These are phyloP conservation scores for Nephrotoma appendiculata DNA, from an alignment of 2,888 invertebrate genomes.

Conservation along the genomic window DNA sequence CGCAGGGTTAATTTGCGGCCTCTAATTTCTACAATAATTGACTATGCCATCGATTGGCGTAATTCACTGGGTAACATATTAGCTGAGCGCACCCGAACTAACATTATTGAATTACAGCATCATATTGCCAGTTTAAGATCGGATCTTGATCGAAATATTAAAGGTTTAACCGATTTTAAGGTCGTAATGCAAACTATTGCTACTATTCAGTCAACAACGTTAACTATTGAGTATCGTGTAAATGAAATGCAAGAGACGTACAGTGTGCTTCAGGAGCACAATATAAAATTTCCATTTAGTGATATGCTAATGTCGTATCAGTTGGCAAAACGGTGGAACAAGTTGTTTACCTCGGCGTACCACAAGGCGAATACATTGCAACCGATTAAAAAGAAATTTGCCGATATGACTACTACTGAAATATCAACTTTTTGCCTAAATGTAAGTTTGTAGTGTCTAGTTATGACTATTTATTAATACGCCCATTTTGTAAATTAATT, in stretches of 20 bases:
- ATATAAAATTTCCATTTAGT: constrained; percentile 38
- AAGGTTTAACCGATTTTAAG: constrained; percentile 67
- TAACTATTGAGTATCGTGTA: constrained; percentile 64
- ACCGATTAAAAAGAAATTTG: constrained; percentile 75
- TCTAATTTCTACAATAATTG: constrained; percentile 50
- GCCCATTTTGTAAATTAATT: not conserved
- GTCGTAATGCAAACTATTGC: constrained; percentile 71
- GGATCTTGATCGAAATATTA: constrained; percentile 62
- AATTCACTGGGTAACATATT: constrained; percentile 54
- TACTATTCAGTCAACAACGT: constrained; percentile 55
- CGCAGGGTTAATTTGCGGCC: constrained; percentile 55
- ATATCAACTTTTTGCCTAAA: constrained; percentile 36
- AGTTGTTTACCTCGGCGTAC: constrained; percentile 49
- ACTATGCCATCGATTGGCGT: constrained; percentile 71
- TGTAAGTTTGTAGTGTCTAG: constrained; percentile 18
- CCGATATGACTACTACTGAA: constrained; percentile 60
- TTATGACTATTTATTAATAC: not conserved
- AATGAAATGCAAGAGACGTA: constrained; percentile 64
- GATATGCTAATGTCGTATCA: constrained; percentile 36
- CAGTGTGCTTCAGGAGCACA: constrained; percentile 54
- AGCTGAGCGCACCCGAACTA: constrained; percentile 46
- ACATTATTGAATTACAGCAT: constrained; percentile 51
- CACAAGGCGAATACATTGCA: constrained; percentile 55
- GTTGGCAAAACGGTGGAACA: constrained; percentile 54
- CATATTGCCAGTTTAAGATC: constrained; percentile 53